Evolutionary conservation across 2,113 vertebrate genomes (phyloP), one percentile per base, ranked within the genome.

Genomic region (Pelobates fuscus): DNA sequence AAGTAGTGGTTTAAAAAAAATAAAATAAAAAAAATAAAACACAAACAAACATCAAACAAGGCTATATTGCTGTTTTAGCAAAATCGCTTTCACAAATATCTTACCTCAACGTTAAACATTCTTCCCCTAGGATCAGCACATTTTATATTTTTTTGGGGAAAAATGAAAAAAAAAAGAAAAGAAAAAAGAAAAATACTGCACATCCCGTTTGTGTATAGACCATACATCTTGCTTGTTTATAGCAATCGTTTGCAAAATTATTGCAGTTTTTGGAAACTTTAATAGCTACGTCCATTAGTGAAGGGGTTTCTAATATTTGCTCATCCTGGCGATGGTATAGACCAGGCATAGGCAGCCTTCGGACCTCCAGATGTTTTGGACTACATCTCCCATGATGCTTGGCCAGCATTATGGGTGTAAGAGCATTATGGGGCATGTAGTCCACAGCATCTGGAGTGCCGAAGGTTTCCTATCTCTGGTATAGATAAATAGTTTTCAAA

Each of bases 1-100:
- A 89, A 90, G 85, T 91, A 93, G 91, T 93, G 91, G 91, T 92
- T 93, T 88, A 83, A 57, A 0, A 82, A 82, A 64, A 69, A 49
- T 49, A 27, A 62, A n/a, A 76, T 78, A 54, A 54, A 24, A 29
- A 66, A 66, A 67, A 26, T n/a, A n/a, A 1, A 64, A 64, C 18
- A 49, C 25, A 43, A 70, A 70, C 2, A 41, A 7, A 71, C 46
- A 69, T 8, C 17, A 29, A 49, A 4, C 23, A 66, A 75, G 63
- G 71, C 52, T 41, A 69, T 66, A 75, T 46, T 59, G 26, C 64
- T 44, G 3, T 44, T 32, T 30, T 20, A 60, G 64, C 12, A 57
- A 59, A 58, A 55, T 27, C 26, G 27, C 64, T 61, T 76, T 66
- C 73, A 77, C 65, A 77, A 75, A 32, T 41, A 21, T 30, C 7